Percentiles rank a stretch among this genome's conserved stretches.
Evolutionary conservation across 2,113 vertebrate genomes (phyloP).

Genomic region (Cercopithecus mona): DNA sequence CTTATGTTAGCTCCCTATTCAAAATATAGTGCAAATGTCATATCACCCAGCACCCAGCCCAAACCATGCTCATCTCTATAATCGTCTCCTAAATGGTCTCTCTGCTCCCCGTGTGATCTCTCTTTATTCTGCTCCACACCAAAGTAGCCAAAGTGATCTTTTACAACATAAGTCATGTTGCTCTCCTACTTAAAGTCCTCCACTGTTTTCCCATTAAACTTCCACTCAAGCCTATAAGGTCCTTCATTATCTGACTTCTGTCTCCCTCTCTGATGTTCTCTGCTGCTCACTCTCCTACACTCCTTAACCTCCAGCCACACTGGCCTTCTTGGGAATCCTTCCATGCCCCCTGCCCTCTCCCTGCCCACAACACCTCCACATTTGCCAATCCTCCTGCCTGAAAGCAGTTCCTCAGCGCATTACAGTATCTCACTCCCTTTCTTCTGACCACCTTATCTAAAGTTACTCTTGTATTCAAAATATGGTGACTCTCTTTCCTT

Average conservation of each 20-base stretch:
- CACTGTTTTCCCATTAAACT: background rate
- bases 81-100: background rate
- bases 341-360: no score
- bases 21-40: background rate
- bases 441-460: background rate
- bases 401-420: background rate
- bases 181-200: background rate
- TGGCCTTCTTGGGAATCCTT: background rate
- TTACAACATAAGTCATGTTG: no score
- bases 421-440: background rate
- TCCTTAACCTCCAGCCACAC: background rate
- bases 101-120: background rate
- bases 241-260: no score
- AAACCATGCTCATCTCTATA: background rate
- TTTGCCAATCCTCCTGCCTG: background rate
- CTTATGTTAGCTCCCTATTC: background rate
- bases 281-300: background rate
- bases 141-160: background rate
- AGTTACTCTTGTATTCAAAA: background rate
- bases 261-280: background rate
- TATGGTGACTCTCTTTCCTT: background rate
- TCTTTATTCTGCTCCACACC: background rate
- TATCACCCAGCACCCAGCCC: background rate
- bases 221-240: background rate
- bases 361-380: no score